A percentile compares a stretch with the other conserved stretches of the same genome.
phyloP scores from a whole-genome alignment of 1,140 invertebrate genomes.

The Cydia strobilella region DNA sequence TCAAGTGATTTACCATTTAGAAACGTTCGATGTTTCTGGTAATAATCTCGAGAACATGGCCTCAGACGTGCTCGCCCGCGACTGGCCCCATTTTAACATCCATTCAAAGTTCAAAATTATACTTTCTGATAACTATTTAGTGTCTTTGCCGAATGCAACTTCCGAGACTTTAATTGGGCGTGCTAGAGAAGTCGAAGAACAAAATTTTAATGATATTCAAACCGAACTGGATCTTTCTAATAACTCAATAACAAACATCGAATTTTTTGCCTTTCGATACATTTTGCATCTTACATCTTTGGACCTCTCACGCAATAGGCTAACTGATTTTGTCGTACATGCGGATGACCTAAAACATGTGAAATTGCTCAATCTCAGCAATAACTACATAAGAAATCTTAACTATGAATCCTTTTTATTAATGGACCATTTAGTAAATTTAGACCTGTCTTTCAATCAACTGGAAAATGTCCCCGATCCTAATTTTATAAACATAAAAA shows the following conservation, averaged over 20 bases:
- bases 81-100: conserved; percentile 62
- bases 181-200: conserved; percentile 41
- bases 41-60: conserved; percentile 58
- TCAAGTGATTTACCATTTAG: conserved; percentile 62
- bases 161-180: conserved; percentile 40
- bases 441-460: conserved; percentile 66
- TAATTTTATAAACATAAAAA: conserved; percentile 46
- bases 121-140: conserved; percentile 62
- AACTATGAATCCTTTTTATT: conserved; percentile 57
- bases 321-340: conserved; percentile 59
- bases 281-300: conserved; percentile 51
- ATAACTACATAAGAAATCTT: conserved; percentile 55
- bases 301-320: conserved; percentile 62
- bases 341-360: conserved; percentile 53
- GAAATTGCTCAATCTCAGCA: conserved; percentile 64
- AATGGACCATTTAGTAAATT: conserved; percentile 63
- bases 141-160: conserved; percentile 52
- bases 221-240: conserved; percentile 64
- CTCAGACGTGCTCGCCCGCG: conserved; percentile 56
- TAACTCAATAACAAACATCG: conserved; percentile 58
- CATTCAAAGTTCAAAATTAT: conserved; percentile 61
- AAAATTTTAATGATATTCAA: conserved; percentile 41
- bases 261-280: conserved; percentile 62
- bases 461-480: conserved; percentile 58
- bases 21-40: conserved; percentile 66